Evolutionary conservation across 2,888 invertebrate genomes (phyloP).

Genomic region (Cheilosia variabilis): DNA sequence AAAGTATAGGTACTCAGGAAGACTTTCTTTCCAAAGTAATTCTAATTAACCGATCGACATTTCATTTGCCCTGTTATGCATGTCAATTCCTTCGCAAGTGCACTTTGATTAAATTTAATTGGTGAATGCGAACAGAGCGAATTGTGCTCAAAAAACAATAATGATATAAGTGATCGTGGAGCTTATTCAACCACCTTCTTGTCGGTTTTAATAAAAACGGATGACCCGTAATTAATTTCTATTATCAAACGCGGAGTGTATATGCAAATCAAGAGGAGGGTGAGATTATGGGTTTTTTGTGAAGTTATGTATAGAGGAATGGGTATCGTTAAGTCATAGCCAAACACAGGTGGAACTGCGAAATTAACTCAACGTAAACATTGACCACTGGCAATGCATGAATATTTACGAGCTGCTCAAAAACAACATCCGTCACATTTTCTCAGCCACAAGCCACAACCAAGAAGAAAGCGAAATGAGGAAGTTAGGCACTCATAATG

Average conservation of each 20-base stretch:
- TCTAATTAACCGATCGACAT: constrained; percentile 7
- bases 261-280: neutral
- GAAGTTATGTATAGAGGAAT: too few species aligned
- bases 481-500: neutral
- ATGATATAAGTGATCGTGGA: constrained; percentile 11
- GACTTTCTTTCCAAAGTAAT: neutral
- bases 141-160: neutral
- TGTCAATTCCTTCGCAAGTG: constrained; percentile 11
- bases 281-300: neutral
- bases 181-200: neutral
- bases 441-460: too few species aligned
- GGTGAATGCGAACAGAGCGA: neutral
- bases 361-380: neutral
- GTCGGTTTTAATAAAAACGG: constrained; percentile 19
- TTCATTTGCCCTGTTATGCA: constrained; percentile 13
- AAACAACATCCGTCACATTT: neutral
- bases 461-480: neutral
- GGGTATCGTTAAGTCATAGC: neutral
- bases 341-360: neutral
- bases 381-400: neutral
- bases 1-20: neutral
- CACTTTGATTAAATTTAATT: constrained; percentile 49
- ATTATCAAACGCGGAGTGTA: neutral
- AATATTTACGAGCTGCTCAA: neutral
- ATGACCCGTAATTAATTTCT: neutral